Percentiles rank a stretch among this genome's conserved stretches.
phyloP scores from a whole-genome alignment of 2,113 vertebrate species.

The Elachura formosa region DNA sequence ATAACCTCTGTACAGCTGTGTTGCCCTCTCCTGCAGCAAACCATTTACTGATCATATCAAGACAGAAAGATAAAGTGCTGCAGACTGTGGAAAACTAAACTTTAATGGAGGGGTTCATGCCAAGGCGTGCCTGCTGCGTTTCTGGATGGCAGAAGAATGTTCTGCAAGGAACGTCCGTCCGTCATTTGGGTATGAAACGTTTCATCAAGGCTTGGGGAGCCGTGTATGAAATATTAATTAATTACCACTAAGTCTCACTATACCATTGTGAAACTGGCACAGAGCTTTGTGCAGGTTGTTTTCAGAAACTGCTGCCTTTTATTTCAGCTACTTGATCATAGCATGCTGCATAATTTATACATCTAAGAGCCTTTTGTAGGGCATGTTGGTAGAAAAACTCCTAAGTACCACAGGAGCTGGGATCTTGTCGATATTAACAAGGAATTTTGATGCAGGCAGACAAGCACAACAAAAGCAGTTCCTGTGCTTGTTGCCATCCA shows the following conservation, averaged over 20 bases:
- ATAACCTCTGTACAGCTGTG: neutral
- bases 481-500: neutral
- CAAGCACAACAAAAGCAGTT: neutral
- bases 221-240: slow-evolving; percentile 15
- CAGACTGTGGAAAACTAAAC: neutral
- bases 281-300: slow-evolving; percentile 4
- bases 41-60: neutral
- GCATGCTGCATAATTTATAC: slow-evolving; percentile 49
- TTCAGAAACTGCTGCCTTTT: slow-evolving; percentile 19
- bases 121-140: neutral
- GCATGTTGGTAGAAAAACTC: neutral
- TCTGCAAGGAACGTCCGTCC: neutral
- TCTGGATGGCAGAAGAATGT: neutral
- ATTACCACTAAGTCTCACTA: neutral
- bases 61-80: neutral
- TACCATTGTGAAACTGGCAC: neutral
- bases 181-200: accelerated
- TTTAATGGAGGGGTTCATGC: neutral
- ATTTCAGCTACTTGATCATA: slow-evolving; percentile 22
- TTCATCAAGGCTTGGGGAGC: neutral
- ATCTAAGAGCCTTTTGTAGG: slow-evolving; percentile 28
- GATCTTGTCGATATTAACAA: neutral
- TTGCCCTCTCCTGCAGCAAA: slow-evolving; percentile 7
- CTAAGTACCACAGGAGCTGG: neutral
- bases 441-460: neutral